Evolutionary conservation across 2,888 invertebrate genomes (phyloP).

Genomic region (Brachypterus glaber): DNA sequence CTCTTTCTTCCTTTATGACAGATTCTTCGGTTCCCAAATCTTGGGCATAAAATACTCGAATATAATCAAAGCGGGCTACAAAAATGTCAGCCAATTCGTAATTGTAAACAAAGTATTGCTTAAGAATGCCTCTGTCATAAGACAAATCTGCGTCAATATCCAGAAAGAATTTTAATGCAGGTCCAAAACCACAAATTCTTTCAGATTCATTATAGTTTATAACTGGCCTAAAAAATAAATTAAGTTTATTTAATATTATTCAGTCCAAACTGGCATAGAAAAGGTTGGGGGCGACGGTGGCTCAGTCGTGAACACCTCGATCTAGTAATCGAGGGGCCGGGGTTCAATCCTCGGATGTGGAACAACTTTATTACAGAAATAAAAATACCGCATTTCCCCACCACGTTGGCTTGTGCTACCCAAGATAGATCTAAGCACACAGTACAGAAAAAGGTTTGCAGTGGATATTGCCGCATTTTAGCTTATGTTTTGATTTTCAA

Average conservation of each 20-base stretch:
- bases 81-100: conserved; percentile 57
- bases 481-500: no score
- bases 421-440: no score
- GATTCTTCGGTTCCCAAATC: conserved; percentile 57
- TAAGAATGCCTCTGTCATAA: no score
- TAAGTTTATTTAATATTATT: conserved; percentile 4
- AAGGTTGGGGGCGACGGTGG: no score
- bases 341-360: no score
- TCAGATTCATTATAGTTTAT: conserved; percentile 77
- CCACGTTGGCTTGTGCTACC: no score
- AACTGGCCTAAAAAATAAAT: conserved; percentile 50
- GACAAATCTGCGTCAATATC: conserved; percentile 54
- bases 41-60: conserved; percentile 59
- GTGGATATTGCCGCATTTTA: no score
- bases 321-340: no score
- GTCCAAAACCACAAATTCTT: conserved; percentile 63
- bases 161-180: conserved; percentile 60
- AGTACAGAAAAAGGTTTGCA: no score
- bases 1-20: conserved; percentile 52
- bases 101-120: conserved; percentile 45
- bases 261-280: conserved; percentile 1
- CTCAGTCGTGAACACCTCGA: no score
- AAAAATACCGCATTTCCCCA: no score
- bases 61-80: conserved; percentile 53
- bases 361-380: conserved; percentile 1